phyloP scores from a whole-genome alignment of 64 coral and sea anemone species.

The Porites australiensis region DNA sequence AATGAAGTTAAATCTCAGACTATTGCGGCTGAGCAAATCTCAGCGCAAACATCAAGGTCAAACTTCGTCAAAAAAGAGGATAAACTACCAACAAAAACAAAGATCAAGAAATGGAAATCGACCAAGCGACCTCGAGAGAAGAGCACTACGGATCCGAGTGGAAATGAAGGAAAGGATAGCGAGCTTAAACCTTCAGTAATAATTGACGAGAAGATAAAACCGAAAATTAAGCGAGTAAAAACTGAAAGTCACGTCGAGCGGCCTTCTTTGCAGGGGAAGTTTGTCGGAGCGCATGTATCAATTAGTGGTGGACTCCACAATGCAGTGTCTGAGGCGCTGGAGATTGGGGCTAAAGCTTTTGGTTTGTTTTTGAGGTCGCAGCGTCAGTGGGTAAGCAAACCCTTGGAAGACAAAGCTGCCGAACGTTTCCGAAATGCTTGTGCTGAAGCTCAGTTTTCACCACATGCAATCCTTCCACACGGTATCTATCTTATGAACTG shows the following conservation, averaged over 20 bases:
- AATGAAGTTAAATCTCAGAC: neutral
- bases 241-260: neutral
- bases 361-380: slow-evolving; percentile 91
- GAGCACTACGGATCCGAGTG: neutral
- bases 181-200: neutral
- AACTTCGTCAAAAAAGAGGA: neutral
- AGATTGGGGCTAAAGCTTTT: slow-evolving; percentile 92
- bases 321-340: slow-evolving; percentile 74
- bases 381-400: slow-evolving; percentile 90
- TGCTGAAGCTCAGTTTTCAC: slow-evolving; percentile 53
- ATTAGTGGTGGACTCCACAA: slow-evolving; percentile 90
- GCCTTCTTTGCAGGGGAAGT: slow-evolving; percentile 37
- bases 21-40: neutral
- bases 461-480: slow-evolving; percentile 85
- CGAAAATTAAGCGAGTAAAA: slow-evolving; percentile 8
- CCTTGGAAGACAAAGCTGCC: slow-evolving; percentile 78
- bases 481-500: slow-evolving; percentile 98
- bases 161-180: neutral
- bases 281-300: slow-evolving; percentile 95
- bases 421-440: slow-evolving; percentile 80
- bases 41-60: neutral
- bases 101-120: neutral
- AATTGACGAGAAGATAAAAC: slow-evolving; percentile 6
- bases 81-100: neutral
- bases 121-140: slow-evolving; percentile 17